Conservation (phyloP, 2,113 vertebrate genomes). For the Diadophis punctatus region DNA sequence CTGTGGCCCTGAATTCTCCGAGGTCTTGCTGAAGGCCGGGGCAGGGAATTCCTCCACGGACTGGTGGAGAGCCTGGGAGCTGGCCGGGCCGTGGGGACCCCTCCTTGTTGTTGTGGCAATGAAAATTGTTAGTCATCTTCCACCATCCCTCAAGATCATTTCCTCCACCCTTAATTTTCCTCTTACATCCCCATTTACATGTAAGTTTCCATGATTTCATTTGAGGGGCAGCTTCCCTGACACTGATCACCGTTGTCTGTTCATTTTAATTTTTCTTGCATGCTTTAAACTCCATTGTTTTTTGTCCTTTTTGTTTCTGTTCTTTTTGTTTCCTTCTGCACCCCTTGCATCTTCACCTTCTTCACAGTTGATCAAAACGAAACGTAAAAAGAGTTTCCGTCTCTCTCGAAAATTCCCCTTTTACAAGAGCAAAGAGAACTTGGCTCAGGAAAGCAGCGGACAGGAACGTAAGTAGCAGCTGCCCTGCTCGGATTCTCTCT, state of each 20-base stretch:
- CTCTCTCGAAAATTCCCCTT: conserved; percentile 99
- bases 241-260: conserved; percentile 67
- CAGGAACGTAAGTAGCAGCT: conserved; percentile 97
- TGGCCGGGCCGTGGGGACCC: background rate
- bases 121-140: conserved; percentile 42
- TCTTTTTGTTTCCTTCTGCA: conserved; percentile 69
- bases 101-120: background rate
- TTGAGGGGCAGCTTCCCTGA: conserved; percentile 61
- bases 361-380: conserved; percentile 97
- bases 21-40: background rate
- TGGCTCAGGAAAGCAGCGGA: conserved; percentile 93
- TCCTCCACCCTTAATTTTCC: conserved; percentile 67
- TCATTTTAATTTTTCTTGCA: conserved; percentile 73
- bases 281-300: conserved; percentile 72
- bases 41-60: background rate
- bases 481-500: conserved; percentile 42
- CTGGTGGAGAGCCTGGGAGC: background rate
- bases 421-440: conserved; percentile 99
- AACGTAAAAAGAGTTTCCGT: conserved; percentile 99
- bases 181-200: conserved; percentile 72
- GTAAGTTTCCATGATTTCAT: conserved; percentile 71
- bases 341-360: conserved; percentile 77
- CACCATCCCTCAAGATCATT: conserved; percentile 59
- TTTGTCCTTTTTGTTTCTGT: conserved; percentile 52
- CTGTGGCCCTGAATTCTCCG: background rate